Base-by-base conservation (phyloP, 2,797 vertebrate genomes). In the Strix occidentalis region DNA sequence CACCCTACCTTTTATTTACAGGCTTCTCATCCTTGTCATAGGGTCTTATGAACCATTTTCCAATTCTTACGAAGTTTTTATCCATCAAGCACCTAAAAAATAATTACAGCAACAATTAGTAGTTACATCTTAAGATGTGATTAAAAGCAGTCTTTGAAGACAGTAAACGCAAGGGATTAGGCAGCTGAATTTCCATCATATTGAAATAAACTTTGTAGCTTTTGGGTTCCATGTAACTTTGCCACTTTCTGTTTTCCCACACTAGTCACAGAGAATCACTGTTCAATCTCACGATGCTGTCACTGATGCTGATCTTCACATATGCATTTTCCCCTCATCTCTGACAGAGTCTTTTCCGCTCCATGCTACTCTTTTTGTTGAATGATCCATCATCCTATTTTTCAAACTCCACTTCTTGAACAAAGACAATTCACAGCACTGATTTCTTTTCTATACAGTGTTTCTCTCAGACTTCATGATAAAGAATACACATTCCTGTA, bases 1-100 rank as follows among this genome's bases (percentile, higher is more conserved):
- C 54, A 45, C 77, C 97, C 97, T 97, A 99, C 99, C 99, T 99
- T 98, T 98, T 99, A 95, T 99, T 99, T 90, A 98, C 95, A 74
- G 98, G 98, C 96, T 99, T 99, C 96, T 99, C 99, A 93, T 99
- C 98, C 94, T 99, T 98, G 90, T 99, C 98, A 50, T 99, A 98
- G 5, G 99, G 99, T 91, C 99, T 99, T 90, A 99, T 99, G 97
- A 99, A 99, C 99, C 99, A 99, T 84, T 99, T 99, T 75, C 99
- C 99, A 78, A 99, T 99, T 95, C 99, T 98, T 82, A 99, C 98
- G 0, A 99, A 99, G 87, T 99, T 99, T 97, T 99, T 99, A 97
- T 99, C 99, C 98, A 99, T 99, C 96, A 99, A 98, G 97, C 99
- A 99, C 97, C 99, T 99, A 97, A 43, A 96, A 96, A 97, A 88